These are phyloP conservation scores for Thecophora atra DNA, from an alignment of 2,888 invertebrate species.

Conservation along the genomic window DNA sequence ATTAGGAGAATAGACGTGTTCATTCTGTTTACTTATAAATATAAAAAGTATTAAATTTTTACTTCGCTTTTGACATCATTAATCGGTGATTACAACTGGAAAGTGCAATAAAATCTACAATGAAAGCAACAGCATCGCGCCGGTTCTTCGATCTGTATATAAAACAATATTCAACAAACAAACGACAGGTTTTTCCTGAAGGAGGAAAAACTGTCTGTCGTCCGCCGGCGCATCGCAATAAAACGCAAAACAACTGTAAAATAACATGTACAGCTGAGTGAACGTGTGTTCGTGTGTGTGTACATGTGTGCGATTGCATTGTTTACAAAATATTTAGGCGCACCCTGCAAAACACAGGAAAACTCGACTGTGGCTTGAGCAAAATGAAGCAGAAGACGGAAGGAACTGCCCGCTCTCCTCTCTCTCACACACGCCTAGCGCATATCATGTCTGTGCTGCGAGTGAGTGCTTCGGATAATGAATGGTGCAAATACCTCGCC, in stretches of 20 bases:
- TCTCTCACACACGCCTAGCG: background rate
- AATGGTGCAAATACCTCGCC: background rate
- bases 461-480: slow-evolving; percentile 9
- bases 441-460: background rate
- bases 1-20: too few species aligned
- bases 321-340: slow-evolving; percentile 41
- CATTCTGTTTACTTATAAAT: too few species aligned
- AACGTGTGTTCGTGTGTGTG: too few species aligned
- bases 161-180: background rate
- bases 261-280: too few species aligned
- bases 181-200: slow-evolving; percentile 38
- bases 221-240: slow-evolving; percentile 23
- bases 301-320: slow-evolving; percentile 18
- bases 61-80: too few species aligned
- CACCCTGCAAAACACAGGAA: slow-evolving; percentile 24
- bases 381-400: background rate
- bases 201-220: slow-evolving; percentile 14
- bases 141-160: background rate
- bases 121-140: background rate
- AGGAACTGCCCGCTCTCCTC: background rate
- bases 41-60: too few species aligned
- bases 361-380: too few species aligned
- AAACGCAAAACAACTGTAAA: background rate
- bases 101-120: background rate
- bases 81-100: background rate